Evolutionary conservation across 1,140 invertebrate species (phyloP), one percentile per base, ranked within the genome.

Genomic region (Eriosoma lanigerum): DNA sequence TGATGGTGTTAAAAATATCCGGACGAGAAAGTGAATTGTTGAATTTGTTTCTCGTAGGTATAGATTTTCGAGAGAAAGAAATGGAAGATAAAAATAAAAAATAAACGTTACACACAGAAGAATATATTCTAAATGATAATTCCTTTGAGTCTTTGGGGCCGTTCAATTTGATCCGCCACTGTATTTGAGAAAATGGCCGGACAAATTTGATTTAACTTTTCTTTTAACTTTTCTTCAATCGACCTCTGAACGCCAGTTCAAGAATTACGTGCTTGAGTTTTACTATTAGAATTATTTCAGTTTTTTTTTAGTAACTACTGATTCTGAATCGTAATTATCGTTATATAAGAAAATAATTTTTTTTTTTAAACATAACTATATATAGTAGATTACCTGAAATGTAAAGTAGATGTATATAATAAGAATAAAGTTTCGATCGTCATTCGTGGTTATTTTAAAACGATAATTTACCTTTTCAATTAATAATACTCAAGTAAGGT

Each of bases 101-200:
- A 72, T 26, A 10, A 72, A 72, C 21, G 68, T 50, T 29, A 52
- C 48, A 52, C 29, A 52, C 29, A 72, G 17, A 29, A n/a, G 68
- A 52, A 52, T n/a, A n/a, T 52, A 50, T 72, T 52, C 52, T 72
- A 72, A 48, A 72, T 52, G 48, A 72, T 24, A 72, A 72, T 72
- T 52, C 68, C 68, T 72, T 72, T 72, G 68, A 72, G 68, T 72
- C 68, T 72, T n/a, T n/a, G n/a, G 48, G 5, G 21, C n/a, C 24
- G 68, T 29, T 52, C 68, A 72, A 72, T 72, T 72, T 52, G 24
- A 26, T 52, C 48, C 21, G 68, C 15, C 21, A 24, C 15, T 17
- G 17, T 21, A 46, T 50, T 50, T 15, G 21, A 2, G 13, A 13
- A 0, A 9, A 48, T 1, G 70, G 29, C 29, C 1, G 70, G 38